Evolutionary conservation across 2,797 vertebrate species (phyloP), one percentile per base, ranked within the genome.

Genomic region (Anabas testudineus): DNA sequence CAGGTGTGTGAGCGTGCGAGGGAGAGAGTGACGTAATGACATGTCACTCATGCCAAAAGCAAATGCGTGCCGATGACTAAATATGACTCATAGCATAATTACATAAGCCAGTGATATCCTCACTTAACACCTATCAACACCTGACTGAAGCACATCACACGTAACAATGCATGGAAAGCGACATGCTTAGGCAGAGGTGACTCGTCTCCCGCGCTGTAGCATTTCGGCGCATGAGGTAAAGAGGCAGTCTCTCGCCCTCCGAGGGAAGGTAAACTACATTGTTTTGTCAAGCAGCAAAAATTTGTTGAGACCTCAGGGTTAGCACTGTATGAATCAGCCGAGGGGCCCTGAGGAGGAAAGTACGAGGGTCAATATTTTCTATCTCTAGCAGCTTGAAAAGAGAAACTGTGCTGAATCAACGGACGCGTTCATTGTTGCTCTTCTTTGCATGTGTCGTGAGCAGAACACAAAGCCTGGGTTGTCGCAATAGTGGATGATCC

Each of bases 241-340:
- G 69, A 76, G 60, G 34, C 22, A 69, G 58, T 26, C 16, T 26
- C 16, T 21, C 55, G 39, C 70, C 81, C 80, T 66, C 2, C 30
- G 69, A 82, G 81, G 57, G 52, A 49, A 70, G 54, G 58, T 73
- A 82, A 78, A 54, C 79, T 36, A 48, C 26, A 42, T 52, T 73
- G 69, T 87, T 84, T 87, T 80, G 74, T 79, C 81, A 87, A 80
- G 84, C 87, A 82, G 76, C 58, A 84, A 86, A 84, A 86, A 86
- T 80, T 73, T 78, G 78, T 84, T 84, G 72, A 80, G 73, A 80
- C 81, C 78, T 80, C 71, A 47, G 78, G 76, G 77, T 81, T 83
- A 64, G 63, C 58, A 67, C 74, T 57, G 66, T 74, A 74, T 83
- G 78, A 82, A 78, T 83, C 76, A 75, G 72, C 65, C 10, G 26